Percentiles rank a stretch among this genome's conserved stretches.
These are phyloP conservation scores for Lordiphosa fenestrarum DNA, from an alignment of 2,888 invertebrate species.

Conservation along the genomic window DNA sequence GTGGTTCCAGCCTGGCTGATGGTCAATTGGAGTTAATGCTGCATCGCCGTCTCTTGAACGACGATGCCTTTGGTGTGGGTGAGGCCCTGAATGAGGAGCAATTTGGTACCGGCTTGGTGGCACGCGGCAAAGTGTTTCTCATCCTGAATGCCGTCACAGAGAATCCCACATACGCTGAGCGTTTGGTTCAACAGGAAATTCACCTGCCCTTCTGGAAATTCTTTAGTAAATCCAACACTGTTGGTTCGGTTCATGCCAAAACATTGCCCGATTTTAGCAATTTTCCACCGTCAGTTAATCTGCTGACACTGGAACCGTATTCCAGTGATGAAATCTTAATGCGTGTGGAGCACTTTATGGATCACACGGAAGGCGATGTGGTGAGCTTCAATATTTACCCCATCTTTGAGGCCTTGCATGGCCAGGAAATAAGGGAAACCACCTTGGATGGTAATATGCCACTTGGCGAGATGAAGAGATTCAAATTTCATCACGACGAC, in stretches of 20 bases:
- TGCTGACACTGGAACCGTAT: slow-evolving; percentile 91
- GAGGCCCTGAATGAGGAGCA: slow-evolving; percentile 93
- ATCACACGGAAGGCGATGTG: slow-evolving; percentile 82
- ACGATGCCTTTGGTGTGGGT: slow-evolving; percentile 95
- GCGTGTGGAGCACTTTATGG: slow-evolving; percentile 89
- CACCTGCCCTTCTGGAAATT: slow-evolving; percentile 84
- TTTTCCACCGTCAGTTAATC: slow-evolving; percentile 86
- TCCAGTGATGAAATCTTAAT: slow-evolving; percentile 83
- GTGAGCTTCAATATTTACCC: slow-evolving; percentile 73
- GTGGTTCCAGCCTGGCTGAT: slow-evolving; percentile 87
- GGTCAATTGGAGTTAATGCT: slow-evolving; percentile 91
- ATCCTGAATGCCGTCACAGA: slow-evolving; percentile 58
- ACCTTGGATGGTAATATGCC: slow-evolving; percentile 87
- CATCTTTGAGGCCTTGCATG: slow-evolving; percentile 83
- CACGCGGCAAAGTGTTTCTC: slow-evolving; percentile 85
- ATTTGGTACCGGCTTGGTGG: slow-evolving; percentile 86
- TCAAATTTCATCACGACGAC: slow-evolving; percentile 74
- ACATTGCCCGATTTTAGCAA: slow-evolving; percentile 61
- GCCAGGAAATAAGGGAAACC: slow-evolving; percentile 84
- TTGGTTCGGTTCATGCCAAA: slow-evolving; percentile 72
- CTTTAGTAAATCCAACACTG: slow-evolving; percentile 81
- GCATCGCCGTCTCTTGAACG: slow-evolving; percentile 90
- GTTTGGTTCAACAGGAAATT: slow-evolving; percentile 81
- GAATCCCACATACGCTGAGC: slow-evolving; percentile 76
- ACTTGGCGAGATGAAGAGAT: slow-evolving; percentile 81